Evolutionary conservation across 2,888 invertebrate species (phyloP), one percentile per base, ranked within the genome.

Genomic region (Dryobotodes eremita): DNA sequence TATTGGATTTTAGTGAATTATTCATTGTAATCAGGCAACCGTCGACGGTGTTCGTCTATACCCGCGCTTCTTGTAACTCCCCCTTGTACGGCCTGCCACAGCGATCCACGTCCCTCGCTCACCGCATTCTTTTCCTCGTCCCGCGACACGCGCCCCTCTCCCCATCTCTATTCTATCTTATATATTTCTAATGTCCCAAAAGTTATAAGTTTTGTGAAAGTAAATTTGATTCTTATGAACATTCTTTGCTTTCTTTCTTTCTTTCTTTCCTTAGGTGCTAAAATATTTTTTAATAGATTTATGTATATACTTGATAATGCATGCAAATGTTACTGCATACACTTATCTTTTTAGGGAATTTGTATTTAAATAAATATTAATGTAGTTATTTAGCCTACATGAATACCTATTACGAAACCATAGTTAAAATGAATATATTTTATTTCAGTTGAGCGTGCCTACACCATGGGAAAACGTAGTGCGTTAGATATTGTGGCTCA

Each of bases 341-440:
- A 77, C 77, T 77, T 77, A 77, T 77, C 71, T 77, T 77, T 77
- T 77, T 77, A 77, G 77, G 71, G 77, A 77, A 77, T 77, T 77
- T 77, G 77, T 77, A 77, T 77, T 77, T 77, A 78, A 78, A 78
- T 78, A 77, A 73, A 77, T 77, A 77, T 77, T 77, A 77, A 77
- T 77, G 72, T 77, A 77, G 77, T 77, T 77, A 77, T 77, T 77
- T 77, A 77, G 77, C 77, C 77, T 77, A 77, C 77, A 77, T 77
- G 77, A 77, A 77, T 77, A 77, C 77, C 77, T 76, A 76, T 76
- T 76, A 76, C 76, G 76, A 76, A 76, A 76, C 76, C 76, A 76
- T 76, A 76, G 76, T 72, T 77, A 77, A 77, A 77, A 77, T 77
- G 72, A 77, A 77, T 77, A 77, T 77, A 77, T 77, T 77, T 77